phyloP scores from a whole-genome alignment of 2,888 invertebrate species.

The Idaea dimidiata region DNA sequence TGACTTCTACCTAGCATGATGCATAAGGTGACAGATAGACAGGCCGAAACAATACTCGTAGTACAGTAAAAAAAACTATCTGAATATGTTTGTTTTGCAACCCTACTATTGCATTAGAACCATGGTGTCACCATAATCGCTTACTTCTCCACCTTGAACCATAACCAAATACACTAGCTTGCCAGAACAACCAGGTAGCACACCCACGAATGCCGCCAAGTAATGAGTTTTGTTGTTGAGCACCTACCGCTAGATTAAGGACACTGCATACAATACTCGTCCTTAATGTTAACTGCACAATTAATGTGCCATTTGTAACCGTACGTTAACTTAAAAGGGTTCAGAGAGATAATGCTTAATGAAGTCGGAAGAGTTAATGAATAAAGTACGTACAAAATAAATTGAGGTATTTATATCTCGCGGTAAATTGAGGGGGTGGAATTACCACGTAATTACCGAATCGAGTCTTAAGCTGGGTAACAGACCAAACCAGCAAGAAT shows the following conservation, averaged over 20 bases:
- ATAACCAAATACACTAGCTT: slow-evolving; percentile 42
- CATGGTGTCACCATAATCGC: slow-evolving; percentile 15
- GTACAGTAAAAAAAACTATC: no score
- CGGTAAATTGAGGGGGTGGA: no score
- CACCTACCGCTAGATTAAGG: slow-evolving; percentile 66
- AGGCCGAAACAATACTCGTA: no score
- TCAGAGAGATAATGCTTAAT: not conserved
- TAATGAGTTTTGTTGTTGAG: slow-evolving; percentile 78
- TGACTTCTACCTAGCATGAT: no score
- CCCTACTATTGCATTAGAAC: not conserved
- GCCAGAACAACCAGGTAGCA: slow-evolving; percentile 64
- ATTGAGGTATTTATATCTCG: no score
- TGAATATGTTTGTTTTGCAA: no score
- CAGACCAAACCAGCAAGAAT: no score
- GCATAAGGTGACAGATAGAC: no score
- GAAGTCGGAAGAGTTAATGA: not conserved
- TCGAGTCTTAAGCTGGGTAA: no score
- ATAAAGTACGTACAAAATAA: not conserved
- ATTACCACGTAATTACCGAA: no score
- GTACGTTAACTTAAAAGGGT: slow-evolving; percentile 1
- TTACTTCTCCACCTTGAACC: slow-evolving; percentile 27
- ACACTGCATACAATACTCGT: slow-evolving; percentile 53
- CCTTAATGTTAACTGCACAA: slow-evolving; percentile 23
- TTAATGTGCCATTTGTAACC: slow-evolving; percentile 3
- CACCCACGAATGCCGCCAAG: slow-evolving; percentile 62